Evolutionary conservation across 2,888 invertebrate species (phyloP), one percentile per base, ranked within the genome.

Genomic region (Euzophera pinguis): DNA sequence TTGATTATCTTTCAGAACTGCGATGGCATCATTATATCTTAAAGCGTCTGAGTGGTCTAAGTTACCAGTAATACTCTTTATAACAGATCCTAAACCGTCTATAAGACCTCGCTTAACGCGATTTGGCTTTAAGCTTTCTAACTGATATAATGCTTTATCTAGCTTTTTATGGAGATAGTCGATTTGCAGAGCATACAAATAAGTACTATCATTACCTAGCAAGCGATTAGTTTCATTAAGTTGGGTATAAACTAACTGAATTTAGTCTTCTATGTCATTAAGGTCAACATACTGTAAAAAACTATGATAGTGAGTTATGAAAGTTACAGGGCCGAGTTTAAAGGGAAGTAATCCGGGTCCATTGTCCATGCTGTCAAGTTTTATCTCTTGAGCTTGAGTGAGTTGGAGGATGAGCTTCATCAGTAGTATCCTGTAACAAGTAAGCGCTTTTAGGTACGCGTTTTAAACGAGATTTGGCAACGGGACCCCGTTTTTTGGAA

Each of bases 371-470:
- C 51, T 55, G 10, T 62, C 60, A 55, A 66, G 56, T 53, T 27
- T 55, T 53, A 64, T 53, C 27, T 63, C 61, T 35, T 58, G 59
- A 32, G 54, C 52, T 53, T 32, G 47, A 7, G 49, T 52, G 49
- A 59, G 37, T 16, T 37, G 12, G 37, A 12, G n/a, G 37, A n/a
- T 37, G 37, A 37, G 12, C n/a, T 38, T 47, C 13, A 52, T 22
- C 38, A 54, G 52, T 13, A 54, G 54, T 1, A 53, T 55, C 56
- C 68, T 64, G 64, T 37, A 67, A 64, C 65, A 69, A 66, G 38
- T 39, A 16, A 0, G 53, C 35, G 3, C 6, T 39, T 13, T 66
- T 63, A 63, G 63, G 61, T 0, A 53, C 17, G 7, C 64, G 29
- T 37, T 66, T 66, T 0, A 68, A 38, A 0, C 63, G 32, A 0